These are phyloP conservation scores for Sipha flava DNA, from an alignment of 1,140 invertebrate genomes.

Conservation along the genomic window DNA sequence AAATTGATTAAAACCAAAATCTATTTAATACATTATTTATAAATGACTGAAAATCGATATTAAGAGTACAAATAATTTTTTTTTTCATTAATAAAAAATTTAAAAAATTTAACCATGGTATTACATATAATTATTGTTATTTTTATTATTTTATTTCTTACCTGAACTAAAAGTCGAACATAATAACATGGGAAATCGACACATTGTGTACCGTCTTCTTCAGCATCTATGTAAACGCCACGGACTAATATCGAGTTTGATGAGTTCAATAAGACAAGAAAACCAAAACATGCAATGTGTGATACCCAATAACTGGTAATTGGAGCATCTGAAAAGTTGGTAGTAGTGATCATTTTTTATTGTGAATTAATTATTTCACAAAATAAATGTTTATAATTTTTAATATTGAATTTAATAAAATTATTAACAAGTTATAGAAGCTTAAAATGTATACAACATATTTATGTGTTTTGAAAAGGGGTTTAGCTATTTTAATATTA, in stretches of 20 bases:
- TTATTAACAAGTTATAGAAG: too few relatives aligned
- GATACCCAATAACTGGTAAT: slow-evolving; percentile 68
- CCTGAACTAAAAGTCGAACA: slow-evolving; percentile 64
- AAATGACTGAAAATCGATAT: too few relatives aligned
- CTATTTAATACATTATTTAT: too few relatives aligned
- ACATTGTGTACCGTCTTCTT: slow-evolving; percentile 67
- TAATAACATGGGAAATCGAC: slow-evolving; percentile 74
- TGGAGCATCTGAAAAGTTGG: slow-evolving; percentile 54
- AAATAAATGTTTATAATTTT: too few relatives aligned
- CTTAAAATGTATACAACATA: too few relatives aligned
- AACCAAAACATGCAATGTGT: slow-evolving; percentile 58
- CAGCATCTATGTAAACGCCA: slow-evolving; percentile 74
- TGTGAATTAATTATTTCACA: not conserved
- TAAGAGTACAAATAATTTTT: too few relatives aligned
- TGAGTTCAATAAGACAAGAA: slow-evolving; percentile 71
- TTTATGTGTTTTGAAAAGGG: too few relatives aligned
- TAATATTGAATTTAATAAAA: too few relatives aligned
- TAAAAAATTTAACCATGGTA: too few relatives aligned
- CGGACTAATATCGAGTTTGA: slow-evolving; percentile 73
- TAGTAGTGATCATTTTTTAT: not conserved
- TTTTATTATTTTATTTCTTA: slow-evolving; percentile 37
- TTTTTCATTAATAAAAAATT: too few relatives aligned
- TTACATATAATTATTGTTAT: not conserved
- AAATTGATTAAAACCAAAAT: too few relatives aligned
- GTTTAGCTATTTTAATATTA: too few relatives aligned